These are phyloP conservation scores for Peromyscus californicus DNA, from an alignment of 2,113 vertebrate genomes.

Conservation along the genomic window DNA sequence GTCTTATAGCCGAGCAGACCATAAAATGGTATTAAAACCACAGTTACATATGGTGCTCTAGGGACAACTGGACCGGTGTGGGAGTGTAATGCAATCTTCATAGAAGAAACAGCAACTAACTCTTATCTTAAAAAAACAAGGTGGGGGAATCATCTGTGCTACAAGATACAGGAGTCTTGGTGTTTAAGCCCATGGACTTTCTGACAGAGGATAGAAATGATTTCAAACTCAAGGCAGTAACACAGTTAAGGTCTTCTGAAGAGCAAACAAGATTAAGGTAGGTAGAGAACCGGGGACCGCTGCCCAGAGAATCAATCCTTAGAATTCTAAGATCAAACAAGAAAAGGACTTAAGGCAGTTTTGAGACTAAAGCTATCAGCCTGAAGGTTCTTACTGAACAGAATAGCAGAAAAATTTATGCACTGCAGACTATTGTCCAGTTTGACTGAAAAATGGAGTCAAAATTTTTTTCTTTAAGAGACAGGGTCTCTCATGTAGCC, in stretches of 20 bases:
- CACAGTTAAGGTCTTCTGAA: not conserved
- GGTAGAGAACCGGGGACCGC: not conserved
- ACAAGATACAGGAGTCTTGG: not conserved
- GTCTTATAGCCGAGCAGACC: not conserved
- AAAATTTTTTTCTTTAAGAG: not conserved
- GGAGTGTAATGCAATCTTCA: not conserved
- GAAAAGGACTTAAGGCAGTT: not conserved
- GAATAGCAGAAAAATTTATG: not conserved
- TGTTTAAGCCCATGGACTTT: slow-evolving; percentile 18
- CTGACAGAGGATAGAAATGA: not conserved
- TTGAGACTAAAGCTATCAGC: not conserved
- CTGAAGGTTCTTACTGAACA: not conserved
- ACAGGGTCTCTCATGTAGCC: not conserved
- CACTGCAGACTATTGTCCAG: not conserved
- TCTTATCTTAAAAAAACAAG: not conserved
- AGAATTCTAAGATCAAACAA: not conserved
- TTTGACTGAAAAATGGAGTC: not conserved
- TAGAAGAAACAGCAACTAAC: not conserved
- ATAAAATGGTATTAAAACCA: not conserved
- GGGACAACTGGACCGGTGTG: not conserved
- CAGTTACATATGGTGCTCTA: not conserved
- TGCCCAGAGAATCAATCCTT: not conserved
- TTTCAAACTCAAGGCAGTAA: not conserved
- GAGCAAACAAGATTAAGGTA: slow-evolving; percentile 17
- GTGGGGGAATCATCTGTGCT: not conserved